These are phyloP conservation scores for Stenchaetothrips biformis DNA, from an alignment of 2,888 invertebrate species.

Conservation along the genomic window DNA sequence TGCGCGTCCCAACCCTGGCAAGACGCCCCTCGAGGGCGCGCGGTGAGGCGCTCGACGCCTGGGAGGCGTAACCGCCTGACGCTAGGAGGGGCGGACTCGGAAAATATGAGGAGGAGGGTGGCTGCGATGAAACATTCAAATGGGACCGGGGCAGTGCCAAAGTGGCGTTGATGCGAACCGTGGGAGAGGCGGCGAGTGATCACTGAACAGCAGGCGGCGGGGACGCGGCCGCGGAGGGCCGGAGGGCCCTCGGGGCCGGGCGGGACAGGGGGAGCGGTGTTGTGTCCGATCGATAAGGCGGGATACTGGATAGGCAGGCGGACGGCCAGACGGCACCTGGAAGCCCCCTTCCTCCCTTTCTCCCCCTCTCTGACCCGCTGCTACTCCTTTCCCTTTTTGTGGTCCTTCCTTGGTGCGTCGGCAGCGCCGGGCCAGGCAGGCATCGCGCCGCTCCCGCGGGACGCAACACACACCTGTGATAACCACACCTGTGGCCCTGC, in stretches of 20 bases:
- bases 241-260: not conserved
- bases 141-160: not conserved
- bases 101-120: not conserved
- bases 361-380: not conserved
- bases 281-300: not conserved
- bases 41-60: no score
- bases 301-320: constrained; percentile 18
- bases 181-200: constrained; percentile 8
- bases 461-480: no score
- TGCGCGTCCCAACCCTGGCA: no score
- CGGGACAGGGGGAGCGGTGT: not conserved
- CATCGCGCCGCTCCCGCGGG: no score
- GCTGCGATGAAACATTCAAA: constrained; percentile 12
- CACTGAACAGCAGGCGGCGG: constrained; percentile 15
- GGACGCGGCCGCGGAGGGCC: not conserved
- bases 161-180: constrained; percentile 6
- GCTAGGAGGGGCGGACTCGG: not conserved
- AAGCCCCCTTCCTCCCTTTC: not conserved
- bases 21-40: no score
- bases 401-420: no score
- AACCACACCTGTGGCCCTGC: no score
- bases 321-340: not conserved
- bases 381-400: no score
- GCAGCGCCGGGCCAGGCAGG: no score
- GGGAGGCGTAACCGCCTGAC: no score